A percentile compares a stretch with the other conserved stretches of the same genome.
Conservation (phyloP, 2,888 invertebrate genomes). For the Ophraella communa region DNA sequence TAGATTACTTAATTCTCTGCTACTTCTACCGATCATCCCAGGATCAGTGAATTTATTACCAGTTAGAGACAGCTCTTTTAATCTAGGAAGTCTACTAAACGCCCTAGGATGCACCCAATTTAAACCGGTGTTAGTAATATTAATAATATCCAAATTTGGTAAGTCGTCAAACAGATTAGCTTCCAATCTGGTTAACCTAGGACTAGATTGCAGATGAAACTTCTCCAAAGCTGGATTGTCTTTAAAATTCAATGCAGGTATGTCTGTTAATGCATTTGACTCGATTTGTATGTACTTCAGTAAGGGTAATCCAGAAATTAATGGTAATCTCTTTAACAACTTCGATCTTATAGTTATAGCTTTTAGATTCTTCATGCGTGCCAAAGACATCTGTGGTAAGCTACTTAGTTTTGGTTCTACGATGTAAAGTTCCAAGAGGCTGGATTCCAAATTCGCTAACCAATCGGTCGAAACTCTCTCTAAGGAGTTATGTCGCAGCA, state of each 20-base stretch:
- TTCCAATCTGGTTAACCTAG: slow-evolving; percentile 72
- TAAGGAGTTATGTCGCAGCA: slow-evolving; percentile 83
- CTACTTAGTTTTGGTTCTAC: slow-evolving; percentile 83
- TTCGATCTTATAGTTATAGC: slow-evolving; percentile 84
- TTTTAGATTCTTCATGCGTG: slow-evolving; percentile 76
- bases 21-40: slow-evolving; percentile 80
- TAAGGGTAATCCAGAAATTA: slow-evolving; percentile 73
- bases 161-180: slow-evolving; percentile 71
- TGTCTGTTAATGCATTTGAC: slow-evolving; percentile 69
- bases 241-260: slow-evolving; percentile 74
- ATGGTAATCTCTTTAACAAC: slow-evolving; percentile 76
- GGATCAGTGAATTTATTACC: slow-evolving; percentile 80
- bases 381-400: slow-evolving; percentile 79
- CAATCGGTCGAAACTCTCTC: slow-evolving; percentile 83
- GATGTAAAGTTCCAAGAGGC: slow-evolving; percentile 81
- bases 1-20: slow-evolving; percentile 76
- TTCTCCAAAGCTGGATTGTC: slow-evolving; percentile 77
- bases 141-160: slow-evolving; percentile 71
- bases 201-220: slow-evolving; percentile 75
- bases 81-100: slow-evolving; percentile 72
- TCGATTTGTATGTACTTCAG: slow-evolving; percentile 76
- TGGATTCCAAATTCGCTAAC: slow-evolving; percentile 78
- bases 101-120: slow-evolving; percentile 81
- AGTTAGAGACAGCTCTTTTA: slow-evolving; percentile 73
- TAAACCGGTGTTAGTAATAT: slow-evolving; percentile 79